Evolutionary conservation across 2,113 vertebrate species (phyloP).

Genomic region (Hippoglossus stenolepis): DNA sequence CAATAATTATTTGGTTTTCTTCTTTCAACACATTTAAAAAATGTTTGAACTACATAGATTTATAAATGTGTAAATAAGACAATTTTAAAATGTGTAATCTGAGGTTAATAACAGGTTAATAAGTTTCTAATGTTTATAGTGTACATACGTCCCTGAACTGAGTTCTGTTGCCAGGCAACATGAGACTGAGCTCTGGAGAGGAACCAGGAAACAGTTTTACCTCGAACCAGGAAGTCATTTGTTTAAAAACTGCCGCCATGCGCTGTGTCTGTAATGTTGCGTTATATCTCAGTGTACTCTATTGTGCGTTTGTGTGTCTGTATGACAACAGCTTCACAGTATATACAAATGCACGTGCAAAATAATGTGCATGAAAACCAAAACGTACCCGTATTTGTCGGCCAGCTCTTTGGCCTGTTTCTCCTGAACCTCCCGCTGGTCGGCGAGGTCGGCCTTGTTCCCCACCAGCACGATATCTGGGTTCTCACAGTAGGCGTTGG

Average conservation of each 20-base stretch:
- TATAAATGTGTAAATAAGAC: too few relatives aligned
- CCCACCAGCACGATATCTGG: conserved; percentile 95
- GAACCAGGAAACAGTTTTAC: conserved; percentile 13
- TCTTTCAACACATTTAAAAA: too few relatives aligned
- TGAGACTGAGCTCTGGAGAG: background rate
- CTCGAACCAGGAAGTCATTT: conserved; percentile 32
- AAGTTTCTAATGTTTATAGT: background rate
- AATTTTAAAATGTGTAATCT: too few relatives aligned
- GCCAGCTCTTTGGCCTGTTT: conserved; percentile 93
- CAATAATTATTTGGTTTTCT: too few relatives aligned
- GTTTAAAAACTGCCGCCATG: background rate
- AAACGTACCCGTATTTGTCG: conserved; percentile 91
- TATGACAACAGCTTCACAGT: background rate
- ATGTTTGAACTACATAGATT: too few relatives aligned
- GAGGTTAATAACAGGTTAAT: background rate
- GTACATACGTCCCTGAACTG: conserved; percentile 10
- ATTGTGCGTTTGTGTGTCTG: background rate
- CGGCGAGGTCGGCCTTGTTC: conserved; percentile 92
- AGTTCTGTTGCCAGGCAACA: conserved; percentile 8
- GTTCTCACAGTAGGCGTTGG: conserved; percentile 96
- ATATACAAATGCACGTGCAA: background rate
- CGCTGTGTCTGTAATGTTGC: background rate
- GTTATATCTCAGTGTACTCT: too few relatives aligned
- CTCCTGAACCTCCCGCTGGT: conserved; percentile 95
- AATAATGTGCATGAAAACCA: background rate